A percentile compares a stretch with the other conserved stretches of the same genome.
Conservation (phyloP, 2,797 vertebrate species). For the Todus mexicanus region DNA sequence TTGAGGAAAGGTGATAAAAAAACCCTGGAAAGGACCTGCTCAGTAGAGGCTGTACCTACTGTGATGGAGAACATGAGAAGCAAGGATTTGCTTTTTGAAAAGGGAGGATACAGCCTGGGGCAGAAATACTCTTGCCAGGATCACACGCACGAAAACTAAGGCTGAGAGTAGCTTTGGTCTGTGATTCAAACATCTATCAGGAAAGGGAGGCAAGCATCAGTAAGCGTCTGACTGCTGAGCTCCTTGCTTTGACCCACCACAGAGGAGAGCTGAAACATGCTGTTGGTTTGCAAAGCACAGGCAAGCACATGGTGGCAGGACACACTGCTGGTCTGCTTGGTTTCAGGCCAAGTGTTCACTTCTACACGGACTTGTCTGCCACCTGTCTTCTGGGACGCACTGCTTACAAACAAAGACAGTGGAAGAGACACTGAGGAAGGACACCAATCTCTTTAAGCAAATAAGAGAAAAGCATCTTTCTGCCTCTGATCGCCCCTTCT, state of each 20-base stretch:
- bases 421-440: not conserved
- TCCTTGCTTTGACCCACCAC: not conserved
- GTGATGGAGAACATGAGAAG: not conserved
- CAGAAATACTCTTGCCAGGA: not conserved
- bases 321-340: not conserved
- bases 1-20: not conserved
- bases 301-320: not conserved
- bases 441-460: not conserved
- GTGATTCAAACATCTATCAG: not conserved
- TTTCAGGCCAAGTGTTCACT: not conserved
- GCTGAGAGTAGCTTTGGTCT: not conserved
- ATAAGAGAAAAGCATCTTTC: not conserved
- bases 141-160: not conserved
- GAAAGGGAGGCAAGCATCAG: not conserved
- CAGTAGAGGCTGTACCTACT: not conserved
- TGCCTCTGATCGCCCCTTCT: not conserved
- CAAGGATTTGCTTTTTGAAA: not conserved
- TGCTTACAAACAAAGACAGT: not conserved
- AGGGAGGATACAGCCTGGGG: not conserved
- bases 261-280: not conserved
- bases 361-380: not conserved
- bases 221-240: not conserved
- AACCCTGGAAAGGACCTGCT: not conserved
- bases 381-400: not conserved
- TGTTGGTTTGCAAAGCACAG: constrained; percentile 3